Evolutionary conservation across 2,888 invertebrate species (phyloP), one percentile per base, ranked within the genome.

Genomic region (Pandemis heparana): DNA sequence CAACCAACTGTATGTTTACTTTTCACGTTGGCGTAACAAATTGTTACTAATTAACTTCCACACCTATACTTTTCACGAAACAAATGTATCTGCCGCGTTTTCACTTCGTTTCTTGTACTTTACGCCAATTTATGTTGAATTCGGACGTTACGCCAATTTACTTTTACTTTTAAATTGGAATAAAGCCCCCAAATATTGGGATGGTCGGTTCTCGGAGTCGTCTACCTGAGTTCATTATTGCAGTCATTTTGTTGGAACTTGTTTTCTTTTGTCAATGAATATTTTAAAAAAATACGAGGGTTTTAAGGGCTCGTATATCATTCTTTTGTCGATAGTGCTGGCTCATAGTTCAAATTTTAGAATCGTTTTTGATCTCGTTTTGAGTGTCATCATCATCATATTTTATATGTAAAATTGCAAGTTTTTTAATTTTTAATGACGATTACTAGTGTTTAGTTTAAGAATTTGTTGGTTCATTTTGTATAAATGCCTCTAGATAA

Each of bases 131-230:
- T 56, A 23, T 0, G 56, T 10, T 23, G 10, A 5, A 56, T 56
- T 56, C 5, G 56, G 56, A 12, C 39, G 72, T 67, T 66, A 41
- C 46, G 62, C 46, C 60, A 71, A 71, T 68, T 72, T 39, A 56
- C 71, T 73, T 73, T 68, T 69, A 64, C 73, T 73, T 74, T 69
- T 65, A 74, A 69, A 69, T 74, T 64, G 48, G 69, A 61, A 51
- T 18, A 70, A 69, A 70, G 59, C 65, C 6, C 48, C 56, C 61
- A 51, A 65, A 70, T 74, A 23, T 39, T 64, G 65, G 51, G 53
- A 38, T 16, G 32, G 41, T 51, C 41, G 61, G n/a, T 73, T 70
- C 70, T 74, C 10, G 51, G 69, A 69, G 18, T 60, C 61, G 14
- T 65, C 64, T 74, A 74, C 74, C 74, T 74, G 74, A 16, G 16